Percentiles rank a stretch among this genome's conserved stretches.
phyloP scores from a whole-genome alignment of 2,797 vertebrate species.

The Menidia menidia region DNA sequence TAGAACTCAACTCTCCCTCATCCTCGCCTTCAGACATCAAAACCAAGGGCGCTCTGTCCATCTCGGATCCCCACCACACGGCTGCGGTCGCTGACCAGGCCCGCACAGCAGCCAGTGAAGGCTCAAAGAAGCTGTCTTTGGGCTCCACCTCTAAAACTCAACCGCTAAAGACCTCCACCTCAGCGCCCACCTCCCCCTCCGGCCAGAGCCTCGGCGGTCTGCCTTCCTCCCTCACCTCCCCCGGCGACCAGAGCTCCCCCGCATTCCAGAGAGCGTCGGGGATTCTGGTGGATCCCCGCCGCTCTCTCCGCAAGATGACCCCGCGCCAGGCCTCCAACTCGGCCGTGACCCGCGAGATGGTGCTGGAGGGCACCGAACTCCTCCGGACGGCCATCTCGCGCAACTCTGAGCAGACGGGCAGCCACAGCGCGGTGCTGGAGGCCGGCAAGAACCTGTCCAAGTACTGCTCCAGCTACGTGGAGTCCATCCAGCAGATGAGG shows the following conservation, averaged over 20 bases:
- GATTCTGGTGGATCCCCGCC: conserved; percentile 88
- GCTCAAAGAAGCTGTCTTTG: conserved; percentile 84
- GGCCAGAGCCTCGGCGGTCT: conserved; percentile 70
- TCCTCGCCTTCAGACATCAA: conserved; percentile 80
- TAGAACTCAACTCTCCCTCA: conserved; percentile 78
- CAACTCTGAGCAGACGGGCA: conserved; percentile 94
- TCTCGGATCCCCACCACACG: conserved; percentile 74
- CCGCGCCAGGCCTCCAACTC: conserved; percentile 88
- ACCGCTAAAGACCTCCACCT: conserved; percentile 73
- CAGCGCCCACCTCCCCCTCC: conserved; percentile 64
- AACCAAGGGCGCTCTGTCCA: conserved; percentile 72
- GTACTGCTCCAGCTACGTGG: conserved; percentile 94
- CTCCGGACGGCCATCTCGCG: conserved; percentile 90
- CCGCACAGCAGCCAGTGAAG: conserved; percentile 69
- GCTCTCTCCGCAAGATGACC: conserved; percentile 92
- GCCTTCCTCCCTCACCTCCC: conserved; percentile 56
- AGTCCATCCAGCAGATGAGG: conserved; percentile 99
- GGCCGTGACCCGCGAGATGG: conserved; percentile 91
- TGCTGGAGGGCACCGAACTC: conserved; percentile 90
- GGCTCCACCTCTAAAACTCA: conserved; percentile 89
- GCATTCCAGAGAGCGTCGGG: conserved; percentile 83
- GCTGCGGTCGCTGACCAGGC: conserved; percentile 73
- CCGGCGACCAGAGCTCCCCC: conserved; percentile 67
- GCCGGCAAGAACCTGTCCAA: conserved; percentile 98
- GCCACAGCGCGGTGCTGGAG: conserved; percentile 94